phyloP scores from a whole-genome alignment of 1,140 invertebrate genomes.

The Chelonus insularis region DNA sequence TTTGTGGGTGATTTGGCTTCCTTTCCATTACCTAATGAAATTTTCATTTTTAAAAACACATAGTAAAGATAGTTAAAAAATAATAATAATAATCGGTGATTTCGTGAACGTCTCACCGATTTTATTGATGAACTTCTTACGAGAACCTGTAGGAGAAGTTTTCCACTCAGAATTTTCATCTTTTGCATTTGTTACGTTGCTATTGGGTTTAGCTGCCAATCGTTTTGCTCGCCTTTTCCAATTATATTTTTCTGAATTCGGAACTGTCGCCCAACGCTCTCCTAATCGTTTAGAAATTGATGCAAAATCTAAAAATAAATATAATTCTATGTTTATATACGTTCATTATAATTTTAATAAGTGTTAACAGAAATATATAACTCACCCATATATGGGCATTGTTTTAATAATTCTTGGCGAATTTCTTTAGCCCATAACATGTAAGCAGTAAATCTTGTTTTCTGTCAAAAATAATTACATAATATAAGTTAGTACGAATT shows the following conservation, averaged over 20 bases:
- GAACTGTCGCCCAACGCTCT: constrained; percentile 82
- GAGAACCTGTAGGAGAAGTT: constrained; percentile 51
- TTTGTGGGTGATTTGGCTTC: constrained; percentile 46
- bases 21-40: constrained; percentile 44
- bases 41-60: constrained; percentile 9
- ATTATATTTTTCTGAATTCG: constrained; percentile 64
- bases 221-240: constrained; percentile 78
- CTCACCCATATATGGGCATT: constrained; percentile 76
- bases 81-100: constrained; percentile 5
- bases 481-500: too few species aligned
- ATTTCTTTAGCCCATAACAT: constrained; percentile 88
- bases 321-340: too few species aligned
- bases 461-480: too few species aligned
- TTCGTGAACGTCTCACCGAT: constrained; percentile 29
- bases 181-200: constrained; percentile 33
- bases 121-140: constrained; percentile 61
- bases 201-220: constrained; percentile 62
- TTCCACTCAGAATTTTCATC: constrained; percentile 53
- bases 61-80: constrained; percentile 19
- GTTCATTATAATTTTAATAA: too few species aligned
- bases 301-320: constrained; percentile 67
- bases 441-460: constrained; percentile 82
- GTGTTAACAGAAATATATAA: too few species aligned
- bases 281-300: constrained; percentile 78
- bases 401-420: constrained; percentile 70